These are phyloP conservation scores for Aphelenchoides bicaudatus DNA, from an alignment of 2,888 invertebrate species.

Conservation along the genomic window DNA sequence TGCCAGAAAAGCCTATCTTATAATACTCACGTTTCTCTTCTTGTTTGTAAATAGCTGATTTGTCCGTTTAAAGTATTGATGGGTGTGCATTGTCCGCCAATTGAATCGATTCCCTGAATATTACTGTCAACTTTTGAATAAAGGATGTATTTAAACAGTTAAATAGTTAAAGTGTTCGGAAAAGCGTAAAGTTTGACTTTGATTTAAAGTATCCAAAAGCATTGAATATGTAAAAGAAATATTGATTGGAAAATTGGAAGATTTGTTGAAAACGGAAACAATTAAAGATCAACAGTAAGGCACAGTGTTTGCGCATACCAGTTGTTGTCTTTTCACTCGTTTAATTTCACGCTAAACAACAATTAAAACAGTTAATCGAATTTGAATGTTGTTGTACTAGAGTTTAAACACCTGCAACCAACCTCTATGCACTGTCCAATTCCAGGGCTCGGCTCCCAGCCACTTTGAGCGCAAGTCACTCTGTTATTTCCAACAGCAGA, in stretches of 20 bases:
- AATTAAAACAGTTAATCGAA: too few relatives aligned
- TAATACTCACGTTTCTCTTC: too few relatives aligned
- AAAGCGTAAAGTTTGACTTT: too few relatives aligned
- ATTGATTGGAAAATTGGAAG: too few relatives aligned
- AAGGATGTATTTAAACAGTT: background rate
- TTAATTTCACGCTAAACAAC: too few relatives aligned
- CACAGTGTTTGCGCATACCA: too few relatives aligned
- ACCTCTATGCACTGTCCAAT: slow-evolving; percentile 32
- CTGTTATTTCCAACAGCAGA: slow-evolving; percentile 18
- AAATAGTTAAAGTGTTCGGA: background rate
- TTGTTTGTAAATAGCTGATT: slow-evolving; percentile 22
- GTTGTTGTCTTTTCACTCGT: too few relatives aligned
- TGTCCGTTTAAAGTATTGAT: slow-evolving; percentile 22
- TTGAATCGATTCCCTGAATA: slow-evolving; percentile 20
- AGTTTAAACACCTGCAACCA: slow-evolving; percentile 3
- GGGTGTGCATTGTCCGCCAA: slow-evolving; percentile 13
- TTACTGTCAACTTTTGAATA: background rate
- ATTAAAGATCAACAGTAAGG: too few relatives aligned
- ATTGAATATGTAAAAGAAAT: too few relatives aligned
- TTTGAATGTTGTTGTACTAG: background rate
- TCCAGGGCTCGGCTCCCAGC: slow-evolving; percentile 27
- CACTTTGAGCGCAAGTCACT: slow-evolving; percentile 23
- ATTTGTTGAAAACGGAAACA: too few relatives aligned
- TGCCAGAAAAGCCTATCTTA: too few relatives aligned
- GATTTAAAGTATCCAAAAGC: too few relatives aligned